Evolutionary conservation across 2,113 vertebrate species (phyloP).

Genomic region (Lophotis ruficrista): DNA sequence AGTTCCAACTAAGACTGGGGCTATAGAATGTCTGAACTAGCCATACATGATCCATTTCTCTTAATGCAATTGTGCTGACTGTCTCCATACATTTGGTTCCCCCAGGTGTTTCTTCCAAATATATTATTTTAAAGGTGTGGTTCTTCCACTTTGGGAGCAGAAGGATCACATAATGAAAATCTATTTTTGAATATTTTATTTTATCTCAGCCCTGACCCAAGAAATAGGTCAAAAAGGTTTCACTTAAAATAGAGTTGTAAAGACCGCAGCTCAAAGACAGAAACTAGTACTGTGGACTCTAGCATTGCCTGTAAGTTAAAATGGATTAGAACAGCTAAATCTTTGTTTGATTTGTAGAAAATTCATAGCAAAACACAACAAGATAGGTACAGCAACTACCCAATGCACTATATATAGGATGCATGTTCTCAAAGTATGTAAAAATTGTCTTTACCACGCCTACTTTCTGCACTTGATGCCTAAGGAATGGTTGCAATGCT

Average conservation of each 20-base stretch:
- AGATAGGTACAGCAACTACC: neutral
- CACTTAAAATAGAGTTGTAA: neutral
- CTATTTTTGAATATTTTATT: neutral
- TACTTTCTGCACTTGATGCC: neutral
- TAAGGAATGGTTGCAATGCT: neutral
- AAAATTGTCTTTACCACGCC: neutral
- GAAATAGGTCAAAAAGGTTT: neutral
- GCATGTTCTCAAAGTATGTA: fast-evolving
- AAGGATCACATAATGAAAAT: neutral
- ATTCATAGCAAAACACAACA: neutral
- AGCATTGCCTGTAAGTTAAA: neutral
- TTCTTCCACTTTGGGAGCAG: neutral
- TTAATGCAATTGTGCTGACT: neutral
- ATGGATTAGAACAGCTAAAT: neutral
- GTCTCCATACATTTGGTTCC: neutral
- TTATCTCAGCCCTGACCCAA: neutral
- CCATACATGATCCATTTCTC: neutral
- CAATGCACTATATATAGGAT: neutral
- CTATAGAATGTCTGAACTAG: neutral
- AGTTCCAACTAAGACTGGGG: neutral
- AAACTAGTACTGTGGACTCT: neutral
- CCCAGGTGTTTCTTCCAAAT: neutral
- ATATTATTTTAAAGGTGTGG: neutral
- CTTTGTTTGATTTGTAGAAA: neutral
- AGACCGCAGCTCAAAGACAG: neutral